Evolutionary conservation across 1,140 invertebrate genomes (phyloP), one percentile per base, ranked within the genome.

Genomic region (Trachymyrmex septentrionalis): DNA sequence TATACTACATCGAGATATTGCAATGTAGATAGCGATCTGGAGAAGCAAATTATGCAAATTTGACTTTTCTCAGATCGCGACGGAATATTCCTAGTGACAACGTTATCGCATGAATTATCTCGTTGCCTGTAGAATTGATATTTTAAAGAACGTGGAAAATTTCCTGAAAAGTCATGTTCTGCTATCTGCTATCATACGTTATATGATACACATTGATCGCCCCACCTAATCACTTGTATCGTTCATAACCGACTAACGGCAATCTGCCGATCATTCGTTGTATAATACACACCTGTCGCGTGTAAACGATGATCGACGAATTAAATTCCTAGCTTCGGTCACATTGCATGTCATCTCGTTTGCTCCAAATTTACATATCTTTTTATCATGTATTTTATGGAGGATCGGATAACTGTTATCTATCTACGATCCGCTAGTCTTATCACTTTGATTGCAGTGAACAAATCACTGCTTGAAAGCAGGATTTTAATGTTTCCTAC

Each of bases 21-120:
- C 38, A n/a, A 61, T n/a, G 24, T 27, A n/a, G n/a, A n/a, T n/a
- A 57, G 4, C n/a, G 55, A 84, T 84, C 55, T 61, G 38, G n/a
- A 50, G 38, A 84, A 75, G 80, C 63, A n/a, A n/a, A 12, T 84
- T 84, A 84, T 84, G 80, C 80, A 84, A 84, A 84, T 84, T 34
- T 12, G 12, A 3, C 55, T n/a, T 19, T n/a, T 34, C 55, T 50
- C 7, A 34, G 69, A 75, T 73, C 80, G 69, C 24, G 21, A 14
- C 67, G 3, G 71, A 61, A 34, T 50, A 34, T 75, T 75, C 27
- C 53, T 21, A 19, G 69, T 84, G 69, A 84, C 69, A 75, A 84
- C 80, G 69, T 84, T 84, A 84, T 84, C 69, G 69, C 55, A 14
- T 63, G 55, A 84, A 75, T 84, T 73, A 84, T 84, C 55, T 84